phyloP scores from a whole-genome alignment of 2,113 vertebrate species.

The Tonatia bakeri region DNA sequence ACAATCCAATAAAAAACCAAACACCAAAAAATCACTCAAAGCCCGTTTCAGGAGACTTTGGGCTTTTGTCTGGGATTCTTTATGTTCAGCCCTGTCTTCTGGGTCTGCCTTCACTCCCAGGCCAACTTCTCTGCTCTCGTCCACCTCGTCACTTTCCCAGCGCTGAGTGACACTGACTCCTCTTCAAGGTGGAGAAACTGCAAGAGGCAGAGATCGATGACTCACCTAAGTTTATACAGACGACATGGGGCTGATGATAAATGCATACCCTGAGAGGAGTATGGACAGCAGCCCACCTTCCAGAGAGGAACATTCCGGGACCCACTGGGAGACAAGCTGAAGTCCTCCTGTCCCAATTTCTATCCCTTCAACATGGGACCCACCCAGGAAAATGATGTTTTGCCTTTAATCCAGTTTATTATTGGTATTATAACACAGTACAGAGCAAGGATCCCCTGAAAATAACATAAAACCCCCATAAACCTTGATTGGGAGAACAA shows the following conservation, averaged over 20 bases:
- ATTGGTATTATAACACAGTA: too few species aligned
- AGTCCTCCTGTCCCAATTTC: not conserved
- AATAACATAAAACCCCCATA: too few species aligned
- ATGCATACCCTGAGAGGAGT: not conserved
- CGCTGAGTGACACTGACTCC: not conserved
- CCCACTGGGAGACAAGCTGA: not conserved
- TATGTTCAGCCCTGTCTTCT: not conserved
- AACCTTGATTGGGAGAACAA: too few species aligned
- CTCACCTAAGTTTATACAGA: not conserved
- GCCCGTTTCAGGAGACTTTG: not conserved
- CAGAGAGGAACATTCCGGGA: not conserved
- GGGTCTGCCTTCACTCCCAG: not conserved
- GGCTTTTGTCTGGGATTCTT: not conserved
- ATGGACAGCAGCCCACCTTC: not conserved
- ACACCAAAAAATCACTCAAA: not conserved
- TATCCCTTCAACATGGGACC: not conserved
- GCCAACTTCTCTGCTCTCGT: not conserved
- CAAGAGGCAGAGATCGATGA: not conserved
- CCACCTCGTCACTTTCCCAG: not conserved
- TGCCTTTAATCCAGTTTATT: not conserved
- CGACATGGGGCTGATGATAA: not conserved
- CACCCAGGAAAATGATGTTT: not conserved
- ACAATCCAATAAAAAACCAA: not conserved
- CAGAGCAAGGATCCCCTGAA: too few species aligned
- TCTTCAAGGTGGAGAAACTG: not conserved